phyloP scores from a whole-genome alignment of 1,140 invertebrate species.

The Portunus trituberculatus region DNA sequence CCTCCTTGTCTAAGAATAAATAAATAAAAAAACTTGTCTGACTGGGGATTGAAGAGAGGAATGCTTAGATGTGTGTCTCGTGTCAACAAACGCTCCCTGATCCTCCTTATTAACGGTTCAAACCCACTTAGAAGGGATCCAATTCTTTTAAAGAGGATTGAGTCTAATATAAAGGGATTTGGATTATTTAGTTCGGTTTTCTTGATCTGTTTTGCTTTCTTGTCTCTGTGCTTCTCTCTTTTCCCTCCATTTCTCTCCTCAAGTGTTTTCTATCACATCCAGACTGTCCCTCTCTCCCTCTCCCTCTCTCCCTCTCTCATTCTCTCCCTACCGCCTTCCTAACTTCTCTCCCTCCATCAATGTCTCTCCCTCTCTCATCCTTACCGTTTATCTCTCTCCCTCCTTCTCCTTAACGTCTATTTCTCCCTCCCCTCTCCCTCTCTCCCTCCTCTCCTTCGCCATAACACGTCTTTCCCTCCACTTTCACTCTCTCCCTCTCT shows the following conservation, averaged over 20 bases:
- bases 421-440: background rate
- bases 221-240: background rate
- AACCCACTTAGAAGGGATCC: no score
- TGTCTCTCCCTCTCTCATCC: background rate
- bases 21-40: background rate
- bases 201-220: background rate
- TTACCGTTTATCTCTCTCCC: background rate
- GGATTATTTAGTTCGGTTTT: no score
- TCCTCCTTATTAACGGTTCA: no score
- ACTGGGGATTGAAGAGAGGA: no score
- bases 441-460: background rate
- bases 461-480: background rate
- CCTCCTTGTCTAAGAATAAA: background rate
- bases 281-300: background rate
- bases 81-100: no score
- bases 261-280: background rate
- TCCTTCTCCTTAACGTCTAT: background rate
- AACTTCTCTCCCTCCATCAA: background rate
- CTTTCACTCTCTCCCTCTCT: background rate
- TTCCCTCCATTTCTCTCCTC: constrained; percentile 4
- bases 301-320: background rate
- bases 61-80: no score
- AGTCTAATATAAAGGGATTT: no score
- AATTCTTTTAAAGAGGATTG: no score
- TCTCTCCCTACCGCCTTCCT: background rate